phyloP scores from a whole-genome alignment of 2,888 invertebrate genomes.

The Sinopyrophorus schimmeli region DNA sequence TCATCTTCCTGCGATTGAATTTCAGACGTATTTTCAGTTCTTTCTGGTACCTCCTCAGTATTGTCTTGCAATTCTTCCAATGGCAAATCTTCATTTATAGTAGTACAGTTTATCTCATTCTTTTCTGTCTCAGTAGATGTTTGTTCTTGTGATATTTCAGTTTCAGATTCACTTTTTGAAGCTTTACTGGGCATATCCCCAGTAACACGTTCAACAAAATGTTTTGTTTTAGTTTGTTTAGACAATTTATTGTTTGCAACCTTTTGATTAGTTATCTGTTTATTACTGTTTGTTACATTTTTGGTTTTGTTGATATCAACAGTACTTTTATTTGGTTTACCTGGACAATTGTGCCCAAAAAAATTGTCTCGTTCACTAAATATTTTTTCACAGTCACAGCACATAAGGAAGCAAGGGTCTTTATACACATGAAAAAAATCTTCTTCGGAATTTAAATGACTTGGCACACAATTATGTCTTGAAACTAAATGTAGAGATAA shows the following conservation, averaged over 20 bases:
- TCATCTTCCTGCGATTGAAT: too few relatives aligned
- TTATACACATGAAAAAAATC: conserved; percentile 67
- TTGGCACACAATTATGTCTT: conserved; percentile 77
- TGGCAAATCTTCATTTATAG: too few relatives aligned
- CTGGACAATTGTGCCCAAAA: conserved; percentile 70
- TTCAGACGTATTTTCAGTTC: too few relatives aligned
- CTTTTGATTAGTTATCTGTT: conserved; percentile 16
- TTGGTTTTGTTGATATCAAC: conserved; percentile 18
- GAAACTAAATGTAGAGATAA: conserved; percentile 75
- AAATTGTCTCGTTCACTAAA: conserved; percentile 78
- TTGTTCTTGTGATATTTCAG: too few relatives aligned
- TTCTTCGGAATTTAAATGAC: conserved; percentile 67
- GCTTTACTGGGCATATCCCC: conserved; percentile 47
- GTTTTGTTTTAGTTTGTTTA: conserved; percentile 20
- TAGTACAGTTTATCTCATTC: too few relatives aligned
- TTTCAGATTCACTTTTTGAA: neutral
- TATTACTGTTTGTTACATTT: conserved; percentile 2
- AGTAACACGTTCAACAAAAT: conserved; percentile 43
- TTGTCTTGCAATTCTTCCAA: too few relatives aligned
- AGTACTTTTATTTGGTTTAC: conserved; percentile 24
- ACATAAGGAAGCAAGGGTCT: conserved; percentile 75
- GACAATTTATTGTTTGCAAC: conserved; percentile 17
- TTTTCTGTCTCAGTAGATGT: too few relatives aligned
- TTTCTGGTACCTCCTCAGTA: too few relatives aligned
- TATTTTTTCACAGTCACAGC: conserved; percentile 78